Evolutionary conservation across 2,888 invertebrate species (phyloP).

Genomic region (Ligdia adustata): DNA sequence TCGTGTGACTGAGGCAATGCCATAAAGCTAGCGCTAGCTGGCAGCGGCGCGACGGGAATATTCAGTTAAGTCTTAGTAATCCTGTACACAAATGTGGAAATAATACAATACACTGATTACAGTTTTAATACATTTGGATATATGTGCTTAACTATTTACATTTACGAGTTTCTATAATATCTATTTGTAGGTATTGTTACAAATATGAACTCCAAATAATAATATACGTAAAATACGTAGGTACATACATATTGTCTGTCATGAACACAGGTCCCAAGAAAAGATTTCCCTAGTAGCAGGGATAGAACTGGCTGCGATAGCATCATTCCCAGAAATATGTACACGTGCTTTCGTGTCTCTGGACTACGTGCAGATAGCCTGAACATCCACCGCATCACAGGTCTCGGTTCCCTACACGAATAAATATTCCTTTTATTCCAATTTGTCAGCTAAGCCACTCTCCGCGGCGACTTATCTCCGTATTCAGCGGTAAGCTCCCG

Average conservation of each 20-base stretch:
- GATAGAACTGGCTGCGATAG: constrained; percentile 40
- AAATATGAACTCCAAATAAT: too few species aligned
- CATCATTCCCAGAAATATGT: constrained; percentile 36
- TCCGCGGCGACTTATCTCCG: constrained; percentile 80
- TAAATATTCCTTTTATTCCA: constrained; percentile 84
- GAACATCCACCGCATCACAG: constrained; percentile 48
- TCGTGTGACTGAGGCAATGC: constrained; percentile 36
- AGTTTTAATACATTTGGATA: too few species aligned
- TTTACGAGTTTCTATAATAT: too few species aligned
- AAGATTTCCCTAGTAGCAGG: constrained; percentile 17
- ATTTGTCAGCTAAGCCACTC: constrained; percentile 84
- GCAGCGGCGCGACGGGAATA: constrained; percentile 1
- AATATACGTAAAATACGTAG: too few species aligned
- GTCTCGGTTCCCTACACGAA: constrained; percentile 68
- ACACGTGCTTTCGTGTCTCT: constrained; percentile 44
- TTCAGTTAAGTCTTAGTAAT: constrained; percentile 7
- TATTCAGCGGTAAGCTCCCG: constrained; percentile 81
- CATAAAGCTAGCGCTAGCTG: constrained; percentile 38
- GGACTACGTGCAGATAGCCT: constrained; percentile 53
- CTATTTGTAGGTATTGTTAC: too few species aligned
- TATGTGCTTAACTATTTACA: too few species aligned
- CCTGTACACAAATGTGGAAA: too few species aligned
- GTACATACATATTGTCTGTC: too few species aligned
- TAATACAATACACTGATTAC: too few species aligned
- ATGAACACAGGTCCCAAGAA: constrained; percentile 6